These are phyloP conservation scores for Trematomus loennbergii DNA, from an alignment of 2,113 vertebrate species.

Conservation along the genomic window DNA sequence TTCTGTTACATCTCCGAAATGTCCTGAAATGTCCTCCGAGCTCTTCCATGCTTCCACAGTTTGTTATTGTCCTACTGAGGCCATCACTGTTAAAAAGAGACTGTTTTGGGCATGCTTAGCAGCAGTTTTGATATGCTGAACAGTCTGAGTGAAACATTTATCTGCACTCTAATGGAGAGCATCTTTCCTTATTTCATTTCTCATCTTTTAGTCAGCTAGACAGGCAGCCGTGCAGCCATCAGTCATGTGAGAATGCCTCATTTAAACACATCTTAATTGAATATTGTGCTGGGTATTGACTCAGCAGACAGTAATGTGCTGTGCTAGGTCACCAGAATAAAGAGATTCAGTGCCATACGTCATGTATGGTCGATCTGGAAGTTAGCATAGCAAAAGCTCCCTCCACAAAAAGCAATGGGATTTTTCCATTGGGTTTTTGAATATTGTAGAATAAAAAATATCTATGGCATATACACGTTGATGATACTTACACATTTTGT, in stretches of 20 bases:
- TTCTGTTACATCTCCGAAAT: not conserved
- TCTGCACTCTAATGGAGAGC: slow-evolving; percentile 24
- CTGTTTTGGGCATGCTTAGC: not conserved
- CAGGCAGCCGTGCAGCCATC: not conserved
- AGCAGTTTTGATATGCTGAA: slow-evolving; percentile 15
- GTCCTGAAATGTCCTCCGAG: slow-evolving; percentile 2
- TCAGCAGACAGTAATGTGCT: slow-evolving; percentile 46
- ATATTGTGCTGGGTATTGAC: slow-evolving; percentile 44
- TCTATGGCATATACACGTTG: too few relatives aligned
- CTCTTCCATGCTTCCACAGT: too few relatives aligned
- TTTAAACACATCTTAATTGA: slow-evolving; percentile 28
- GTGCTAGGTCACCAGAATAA: not conserved
- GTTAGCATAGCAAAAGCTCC: too few relatives aligned
- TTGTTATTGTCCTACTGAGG: not conserved
- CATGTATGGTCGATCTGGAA: too few relatives aligned
- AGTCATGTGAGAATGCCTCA: not conserved
- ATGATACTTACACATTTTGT: too few relatives aligned
- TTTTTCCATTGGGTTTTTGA: too few relatives aligned
- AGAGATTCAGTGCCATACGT: too few relatives aligned
- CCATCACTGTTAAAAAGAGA: not conserved
- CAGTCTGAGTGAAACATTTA: slow-evolving; percentile 10
- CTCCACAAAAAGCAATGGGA: too few relatives aligned
- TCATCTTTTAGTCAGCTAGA: slow-evolving; percentile 8
- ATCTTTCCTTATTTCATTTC: not conserved
- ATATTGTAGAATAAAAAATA: too few relatives aligned